Conservation (phyloP, 1,140 invertebrate species). For the Harpegnathos saltator region DNA sequence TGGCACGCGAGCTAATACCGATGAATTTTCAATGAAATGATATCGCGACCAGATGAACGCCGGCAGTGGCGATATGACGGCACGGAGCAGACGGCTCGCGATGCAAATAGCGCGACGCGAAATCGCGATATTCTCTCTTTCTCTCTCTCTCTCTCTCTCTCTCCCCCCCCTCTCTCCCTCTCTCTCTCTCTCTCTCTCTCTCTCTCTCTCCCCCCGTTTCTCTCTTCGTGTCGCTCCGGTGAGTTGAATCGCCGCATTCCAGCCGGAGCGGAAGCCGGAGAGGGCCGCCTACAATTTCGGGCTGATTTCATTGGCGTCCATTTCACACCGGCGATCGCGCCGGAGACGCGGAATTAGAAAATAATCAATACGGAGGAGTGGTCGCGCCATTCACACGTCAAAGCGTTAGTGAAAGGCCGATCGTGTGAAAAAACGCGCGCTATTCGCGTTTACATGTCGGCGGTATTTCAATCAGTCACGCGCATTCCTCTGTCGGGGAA, state of each 20-base stretch:
- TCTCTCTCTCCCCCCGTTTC: no score
- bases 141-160: no score
- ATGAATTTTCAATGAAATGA: slow-evolving; percentile 19
- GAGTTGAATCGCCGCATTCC: no score
- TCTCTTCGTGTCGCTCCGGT: no score
- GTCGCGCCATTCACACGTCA: slow-evolving; percentile 5
- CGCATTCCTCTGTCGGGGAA: slow-evolving; percentile 17
- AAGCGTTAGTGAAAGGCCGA: background rate
- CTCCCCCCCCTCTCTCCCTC: no score
- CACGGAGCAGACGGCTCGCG: no score
- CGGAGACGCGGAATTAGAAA: background rate
- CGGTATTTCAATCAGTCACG: slow-evolving; percentile 40
- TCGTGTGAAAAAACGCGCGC: slow-evolving; percentile 41
- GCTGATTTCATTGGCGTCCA: background rate
- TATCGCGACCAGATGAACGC: no score
- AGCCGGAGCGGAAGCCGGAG: no score
- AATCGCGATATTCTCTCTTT: no score
- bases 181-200: no score
- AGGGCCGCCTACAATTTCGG: background rate
- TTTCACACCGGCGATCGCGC: background rate
- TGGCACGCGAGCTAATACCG: slow-evolving; percentile 1
- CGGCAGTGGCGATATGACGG: no score
- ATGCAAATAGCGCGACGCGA: no score
- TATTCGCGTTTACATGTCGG: slow-evolving; percentile 27
- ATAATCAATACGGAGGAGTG: slow-evolving; percentile 33